phyloP scores from a whole-genome alignment of 2,888 invertebrate genomes.

The Masnerella sp. region DNA sequence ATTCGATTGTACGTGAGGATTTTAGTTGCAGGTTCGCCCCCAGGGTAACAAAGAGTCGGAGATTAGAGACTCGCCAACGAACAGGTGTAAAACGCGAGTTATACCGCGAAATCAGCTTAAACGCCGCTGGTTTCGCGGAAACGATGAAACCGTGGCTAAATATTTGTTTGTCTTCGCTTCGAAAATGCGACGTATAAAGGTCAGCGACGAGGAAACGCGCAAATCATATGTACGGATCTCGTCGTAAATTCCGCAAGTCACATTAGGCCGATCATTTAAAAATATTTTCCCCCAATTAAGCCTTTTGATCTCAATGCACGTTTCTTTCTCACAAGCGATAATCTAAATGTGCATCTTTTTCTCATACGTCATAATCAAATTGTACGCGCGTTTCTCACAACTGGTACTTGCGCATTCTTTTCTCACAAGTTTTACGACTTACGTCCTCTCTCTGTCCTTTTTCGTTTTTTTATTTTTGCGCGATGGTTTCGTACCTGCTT shows the following conservation, averaged over 20 bases:
- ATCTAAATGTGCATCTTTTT: conserved; percentile 39
- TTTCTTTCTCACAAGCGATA: conserved; percentile 30
- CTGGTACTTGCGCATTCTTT: conserved; percentile 5
- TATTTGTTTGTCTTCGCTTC: conserved; percentile 1
- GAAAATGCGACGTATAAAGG: too few relatives aligned
- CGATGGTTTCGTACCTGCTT: too few relatives aligned
- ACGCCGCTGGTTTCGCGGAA: too few relatives aligned
- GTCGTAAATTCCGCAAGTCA: conserved; percentile 17
- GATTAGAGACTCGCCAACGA: neutral
- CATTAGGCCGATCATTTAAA: conserved; percentile 20
- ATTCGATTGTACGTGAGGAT: conserved; percentile 10
- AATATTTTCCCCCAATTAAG: conserved; percentile 39
- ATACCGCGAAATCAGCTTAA: too few relatives aligned
- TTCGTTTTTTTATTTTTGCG: too few relatives aligned
- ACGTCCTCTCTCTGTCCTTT: neutral
- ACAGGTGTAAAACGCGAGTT: conserved; percentile 1
- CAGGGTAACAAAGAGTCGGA: neutral
- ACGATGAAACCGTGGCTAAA: neutral
- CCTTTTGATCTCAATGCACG: neutral
- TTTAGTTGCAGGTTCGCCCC: conserved; percentile 7
- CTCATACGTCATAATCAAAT: conserved; percentile 38
- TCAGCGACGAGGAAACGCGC: too few relatives aligned
- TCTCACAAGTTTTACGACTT: conserved; percentile 18
- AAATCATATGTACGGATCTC: conserved; percentile 1
- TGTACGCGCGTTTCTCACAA: conserved; percentile 6